Evolutionary conservation across 2,888 invertebrate species (phyloP).

Genomic region (Lepidocyrtinus sp.): DNA sequence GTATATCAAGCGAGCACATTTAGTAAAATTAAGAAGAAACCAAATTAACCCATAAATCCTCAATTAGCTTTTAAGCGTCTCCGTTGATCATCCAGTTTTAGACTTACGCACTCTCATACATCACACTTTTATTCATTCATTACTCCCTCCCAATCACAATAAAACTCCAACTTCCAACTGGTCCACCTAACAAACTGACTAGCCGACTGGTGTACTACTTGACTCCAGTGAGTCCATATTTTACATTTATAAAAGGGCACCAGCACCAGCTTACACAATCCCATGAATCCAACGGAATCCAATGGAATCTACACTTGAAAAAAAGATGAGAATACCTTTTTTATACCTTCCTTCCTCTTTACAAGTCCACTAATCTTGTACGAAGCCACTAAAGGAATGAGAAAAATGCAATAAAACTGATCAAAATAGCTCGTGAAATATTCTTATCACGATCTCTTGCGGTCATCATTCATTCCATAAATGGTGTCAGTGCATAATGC

Average conservation of each 20-base stretch:
- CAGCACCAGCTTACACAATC: too few relatives aligned
- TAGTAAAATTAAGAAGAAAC: background rate
- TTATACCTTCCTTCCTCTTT: background rate
- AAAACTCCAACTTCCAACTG: too few relatives aligned
- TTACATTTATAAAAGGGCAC: background rate
- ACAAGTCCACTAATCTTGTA: slow-evolving; percentile 34
- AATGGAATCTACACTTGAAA: background rate
- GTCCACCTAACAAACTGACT: too few relatives aligned
- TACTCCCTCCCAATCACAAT: slow-evolving; percentile 10
- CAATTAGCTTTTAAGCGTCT: background rate
- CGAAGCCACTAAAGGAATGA: slow-evolving; percentile 57
- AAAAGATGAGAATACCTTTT: background rate
- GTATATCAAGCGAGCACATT: too few relatives aligned
- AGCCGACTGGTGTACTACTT: too few relatives aligned
- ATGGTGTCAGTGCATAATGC: slow-evolving; percentile 58
- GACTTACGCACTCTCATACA: background rate
- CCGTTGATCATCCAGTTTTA: too few relatives aligned
- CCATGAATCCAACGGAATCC: too few relatives aligned
- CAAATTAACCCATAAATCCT: slow-evolving; percentile 10
- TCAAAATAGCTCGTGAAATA: slow-evolving; percentile 60
- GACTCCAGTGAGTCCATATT: slow-evolving; percentile 5
- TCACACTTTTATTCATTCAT: slow-evolving; percentile 10
- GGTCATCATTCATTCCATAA: slow-evolving; percentile 60
- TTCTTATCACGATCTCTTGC: slow-evolving; percentile 60
- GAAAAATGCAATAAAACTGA: slow-evolving; percentile 61